Conservation (phyloP, 2,113 vertebrate species). For the Pterophyllum scalare region DNA sequence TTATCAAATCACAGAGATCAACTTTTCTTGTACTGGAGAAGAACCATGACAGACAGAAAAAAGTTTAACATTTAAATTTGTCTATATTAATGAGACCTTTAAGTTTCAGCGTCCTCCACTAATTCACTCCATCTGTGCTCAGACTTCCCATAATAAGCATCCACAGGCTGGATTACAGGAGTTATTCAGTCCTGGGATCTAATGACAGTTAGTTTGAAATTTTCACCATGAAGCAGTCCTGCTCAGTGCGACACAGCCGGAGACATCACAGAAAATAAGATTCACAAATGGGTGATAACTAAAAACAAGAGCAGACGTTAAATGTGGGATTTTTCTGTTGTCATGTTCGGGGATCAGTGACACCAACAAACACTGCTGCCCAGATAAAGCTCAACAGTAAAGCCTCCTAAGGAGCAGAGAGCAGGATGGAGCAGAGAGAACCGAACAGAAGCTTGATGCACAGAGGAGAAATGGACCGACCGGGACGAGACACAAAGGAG, state of each 20-base stretch:
- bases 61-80: background rate
- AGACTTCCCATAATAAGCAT: background rate
- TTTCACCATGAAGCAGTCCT: background rate
- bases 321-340: background rate
- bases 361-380: background rate
- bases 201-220: background rate
- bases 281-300: too few species aligned
- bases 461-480: background rate
- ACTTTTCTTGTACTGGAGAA: background rate
- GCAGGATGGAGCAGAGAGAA: constrained; percentile 1
- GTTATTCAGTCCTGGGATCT: background rate
- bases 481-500: background rate
- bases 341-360: too few species aligned
- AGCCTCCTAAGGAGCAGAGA: constrained; percentile 9
- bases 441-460: background rate
- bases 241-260: background rate
- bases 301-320: accelerated
- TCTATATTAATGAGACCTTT: background rate
- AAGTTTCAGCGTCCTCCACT: background rate
- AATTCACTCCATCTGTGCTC: background rate
- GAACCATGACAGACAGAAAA: accelerated
- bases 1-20: background rate
- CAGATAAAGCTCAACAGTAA: constrained; percentile 1
- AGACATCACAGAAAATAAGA: background rate
- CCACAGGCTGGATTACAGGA: too few species aligned